Evolutionary conservation across 1,140 invertebrate genomes (phyloP).

Genomic region (Radopholus similis): DNA sequence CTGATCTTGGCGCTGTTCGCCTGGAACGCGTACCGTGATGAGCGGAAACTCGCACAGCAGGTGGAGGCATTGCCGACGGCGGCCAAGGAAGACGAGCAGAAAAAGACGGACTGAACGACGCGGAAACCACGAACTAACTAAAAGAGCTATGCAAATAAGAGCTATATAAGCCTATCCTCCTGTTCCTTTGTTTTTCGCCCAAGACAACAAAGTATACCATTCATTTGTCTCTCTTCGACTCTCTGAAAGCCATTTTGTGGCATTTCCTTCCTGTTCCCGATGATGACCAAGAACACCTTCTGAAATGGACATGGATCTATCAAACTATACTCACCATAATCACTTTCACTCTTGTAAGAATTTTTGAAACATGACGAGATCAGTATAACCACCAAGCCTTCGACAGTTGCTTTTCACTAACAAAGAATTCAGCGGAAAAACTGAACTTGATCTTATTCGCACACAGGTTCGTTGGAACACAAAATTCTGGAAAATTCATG

Average conservation of each 20-base stretch:
- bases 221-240: no score
- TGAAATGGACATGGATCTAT: no score
- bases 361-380: no score
- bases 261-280: no score
- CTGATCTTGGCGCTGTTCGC: constrained; percentile 40
- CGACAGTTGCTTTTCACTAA: neutral
- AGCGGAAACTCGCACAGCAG: neutral
- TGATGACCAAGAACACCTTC: no score
- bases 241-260: no score
- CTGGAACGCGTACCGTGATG: constrained; percentile 31
- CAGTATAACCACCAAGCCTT: neutral
- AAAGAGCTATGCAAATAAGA: neutral
- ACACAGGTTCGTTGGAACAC: neutral
- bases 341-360: no score
- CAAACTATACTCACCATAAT: no score
- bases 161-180: neutral
- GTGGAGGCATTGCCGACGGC: neutral
- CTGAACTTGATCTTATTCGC: neutral
- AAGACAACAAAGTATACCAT: neutral
- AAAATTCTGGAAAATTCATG: neutral
- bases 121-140: neutral
- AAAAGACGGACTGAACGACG: neutral
- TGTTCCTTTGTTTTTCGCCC: neutral
- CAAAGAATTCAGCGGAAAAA: neutral
- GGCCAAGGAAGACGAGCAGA: neutral